A percentile compares a stretch with the other conserved stretches of the same genome.
Conservation (phyloP, 2,113 vertebrate genomes). For the Chloroceryle aenea region DNA sequence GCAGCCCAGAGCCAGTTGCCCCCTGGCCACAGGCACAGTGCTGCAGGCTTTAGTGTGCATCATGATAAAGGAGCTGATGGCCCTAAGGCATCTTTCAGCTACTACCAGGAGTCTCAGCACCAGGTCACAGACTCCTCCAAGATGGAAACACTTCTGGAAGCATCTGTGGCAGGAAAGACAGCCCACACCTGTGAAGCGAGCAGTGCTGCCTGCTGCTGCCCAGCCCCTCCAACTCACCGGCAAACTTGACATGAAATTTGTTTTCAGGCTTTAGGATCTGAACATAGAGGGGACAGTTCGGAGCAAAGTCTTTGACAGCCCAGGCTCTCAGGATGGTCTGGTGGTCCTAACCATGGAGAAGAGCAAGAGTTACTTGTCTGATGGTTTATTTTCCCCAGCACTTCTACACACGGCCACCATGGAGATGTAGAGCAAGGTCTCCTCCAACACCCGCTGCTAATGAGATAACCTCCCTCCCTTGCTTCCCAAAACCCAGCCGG, state of each 20-base stretch:
- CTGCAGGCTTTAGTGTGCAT: neutral
- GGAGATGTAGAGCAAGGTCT: accelerated
- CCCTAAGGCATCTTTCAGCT: neutral
- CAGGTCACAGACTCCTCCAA: neutral
- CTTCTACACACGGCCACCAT: accelerated
- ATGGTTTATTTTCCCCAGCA: accelerated
- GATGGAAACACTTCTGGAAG: neutral
- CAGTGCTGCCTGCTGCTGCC: accelerated
- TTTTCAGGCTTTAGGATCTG: slow-evolving; percentile 89
- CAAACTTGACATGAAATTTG: slow-evolving; percentile 89
- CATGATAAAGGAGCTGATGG: neutral
- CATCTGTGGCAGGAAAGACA: neutral
- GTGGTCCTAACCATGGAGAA: slow-evolving; percentile 77
- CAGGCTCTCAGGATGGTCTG: slow-evolving; percentile 88
- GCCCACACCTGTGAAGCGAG: accelerated
- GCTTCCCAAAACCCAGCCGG: neutral
- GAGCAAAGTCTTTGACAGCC: slow-evolving; percentile 89
- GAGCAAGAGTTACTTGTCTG: neutral
- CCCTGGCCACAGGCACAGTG: neutral
- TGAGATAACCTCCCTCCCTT: accelerated
- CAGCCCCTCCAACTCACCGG: slow-evolving; percentile 62
- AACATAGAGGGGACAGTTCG: slow-evolving; percentile 85
- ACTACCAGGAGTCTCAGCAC: neutral
- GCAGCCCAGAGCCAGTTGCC: neutral
- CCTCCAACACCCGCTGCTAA: neutral